These are phyloP conservation scores for Oncorhynchus nerka DNA, from an alignment of 2,113 vertebrate species.

Conservation along the genomic window DNA sequence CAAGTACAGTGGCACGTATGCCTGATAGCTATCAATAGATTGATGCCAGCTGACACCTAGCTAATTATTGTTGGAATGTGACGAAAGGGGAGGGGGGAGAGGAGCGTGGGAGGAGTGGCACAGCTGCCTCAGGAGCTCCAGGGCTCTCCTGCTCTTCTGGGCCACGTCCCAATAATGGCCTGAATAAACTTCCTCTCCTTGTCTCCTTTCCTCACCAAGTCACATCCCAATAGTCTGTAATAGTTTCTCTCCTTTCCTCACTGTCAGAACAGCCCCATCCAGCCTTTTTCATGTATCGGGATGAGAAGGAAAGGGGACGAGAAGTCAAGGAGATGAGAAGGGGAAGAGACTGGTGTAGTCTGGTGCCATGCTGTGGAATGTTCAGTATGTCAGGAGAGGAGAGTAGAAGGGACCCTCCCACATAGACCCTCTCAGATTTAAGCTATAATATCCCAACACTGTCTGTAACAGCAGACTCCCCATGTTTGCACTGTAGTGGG, in stretches of 20 bases:
- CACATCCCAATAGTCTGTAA: background rate
- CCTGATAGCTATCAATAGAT: slow-evolving; percentile 70
- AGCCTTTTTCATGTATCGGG: background rate
- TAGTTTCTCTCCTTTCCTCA: background rate
- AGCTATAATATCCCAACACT: background rate
- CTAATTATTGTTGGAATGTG: slow-evolving; percentile 68
- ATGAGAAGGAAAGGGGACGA: no score
- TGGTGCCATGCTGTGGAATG: background rate
- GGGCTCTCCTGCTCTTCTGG: slow-evolving; percentile 25
- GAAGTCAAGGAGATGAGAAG: background rate
- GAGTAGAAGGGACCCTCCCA: background rate
- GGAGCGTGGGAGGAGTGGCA: slow-evolving; percentile 12
- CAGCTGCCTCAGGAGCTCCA: slow-evolving; percentile 55
- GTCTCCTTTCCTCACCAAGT: background rate
- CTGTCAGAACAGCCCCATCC: background rate
- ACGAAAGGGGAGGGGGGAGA: slow-evolving; percentile 10
- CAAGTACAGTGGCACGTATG: slow-evolving; percentile 59
- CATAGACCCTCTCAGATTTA: background rate
- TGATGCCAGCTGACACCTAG: slow-evolving; percentile 72
- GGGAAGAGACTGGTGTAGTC: background rate
- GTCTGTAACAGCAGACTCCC: background rate
- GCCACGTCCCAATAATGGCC: slow-evolving; percentile 14
- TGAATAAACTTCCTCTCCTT: background rate
- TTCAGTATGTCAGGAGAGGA: background rate
- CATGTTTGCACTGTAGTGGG: background rate